A percentile compares a stretch with the other conserved stretches of the same genome.
These are phyloP conservation scores for Pristionchus entomophagus DNA, from an alignment of 2,888 invertebrate genomes.

Conservation along the genomic window DNA sequence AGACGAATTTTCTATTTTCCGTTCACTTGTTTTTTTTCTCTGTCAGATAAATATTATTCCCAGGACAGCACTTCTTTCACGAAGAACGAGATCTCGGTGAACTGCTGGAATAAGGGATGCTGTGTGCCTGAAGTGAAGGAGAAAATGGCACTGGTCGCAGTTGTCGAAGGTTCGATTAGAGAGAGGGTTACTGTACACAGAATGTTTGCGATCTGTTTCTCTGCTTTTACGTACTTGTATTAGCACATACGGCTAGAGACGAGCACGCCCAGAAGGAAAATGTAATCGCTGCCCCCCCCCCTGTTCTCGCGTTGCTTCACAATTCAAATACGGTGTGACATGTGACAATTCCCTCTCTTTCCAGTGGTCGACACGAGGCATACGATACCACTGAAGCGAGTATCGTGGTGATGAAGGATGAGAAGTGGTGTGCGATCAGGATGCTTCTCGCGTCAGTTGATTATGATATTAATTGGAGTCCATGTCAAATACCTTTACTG, in stretches of 20 bases:
- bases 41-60: neutral
- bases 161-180: constrained; percentile 34
- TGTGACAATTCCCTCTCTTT: too few relatives aligned
- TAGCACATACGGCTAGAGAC: too few relatives aligned
- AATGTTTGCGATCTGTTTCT: too few relatives aligned
- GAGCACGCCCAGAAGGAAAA: too few relatives aligned
- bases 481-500: too few relatives aligned
- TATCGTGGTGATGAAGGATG: neutral
- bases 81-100: neutral
- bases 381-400: neutral
- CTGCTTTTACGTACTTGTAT: too few relatives aligned
- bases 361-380: constrained; percentile 11
- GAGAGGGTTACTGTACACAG: neutral
- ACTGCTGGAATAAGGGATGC: neutral
- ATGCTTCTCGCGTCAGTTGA: neutral
- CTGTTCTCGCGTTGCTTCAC: too few relatives aligned
- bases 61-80: neutral
- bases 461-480: too few relatives aligned
- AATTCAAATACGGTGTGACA: too few relatives aligned
- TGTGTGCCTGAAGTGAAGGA: neutral
- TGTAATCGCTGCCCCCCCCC: too few relatives aligned
- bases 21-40: neutral
- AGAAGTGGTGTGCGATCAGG: neutral
- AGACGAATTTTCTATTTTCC: too few relatives aligned
- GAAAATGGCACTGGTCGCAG: neutral